These are phyloP conservation scores for Thripadectes ignobilis DNA, from an alignment of 2,797 vertebrate genomes.

Conservation along the genomic window DNA sequence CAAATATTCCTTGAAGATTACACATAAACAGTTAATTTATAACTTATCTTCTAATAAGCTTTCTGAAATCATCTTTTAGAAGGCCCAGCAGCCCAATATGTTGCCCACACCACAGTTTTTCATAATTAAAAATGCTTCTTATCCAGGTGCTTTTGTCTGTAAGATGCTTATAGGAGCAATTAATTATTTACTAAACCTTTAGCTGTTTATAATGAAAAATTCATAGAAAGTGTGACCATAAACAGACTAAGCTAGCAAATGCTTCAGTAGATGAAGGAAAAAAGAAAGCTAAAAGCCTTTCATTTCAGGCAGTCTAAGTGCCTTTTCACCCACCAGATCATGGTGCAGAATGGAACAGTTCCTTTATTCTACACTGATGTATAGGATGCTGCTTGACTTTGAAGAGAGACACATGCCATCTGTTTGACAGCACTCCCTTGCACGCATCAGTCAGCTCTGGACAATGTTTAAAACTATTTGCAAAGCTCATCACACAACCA, in stretches of 20 bases:
- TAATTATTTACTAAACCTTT: constrained; percentile 61
- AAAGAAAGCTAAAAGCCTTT: not conserved
- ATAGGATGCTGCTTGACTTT: not conserved
- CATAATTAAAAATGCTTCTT: constrained; percentile 5
- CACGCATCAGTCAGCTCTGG: not conserved
- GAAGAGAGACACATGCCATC: not conserved
- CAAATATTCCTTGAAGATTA: not conserved
- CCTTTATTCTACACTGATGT: not conserved
- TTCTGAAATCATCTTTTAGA: not conserved
- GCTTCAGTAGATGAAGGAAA: not conserved
- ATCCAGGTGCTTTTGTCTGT: not conserved
- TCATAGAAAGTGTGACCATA: constrained; percentile 42
- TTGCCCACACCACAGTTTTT: not conserved
- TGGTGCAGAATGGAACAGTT: not conserved
- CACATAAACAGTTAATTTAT: not conserved
- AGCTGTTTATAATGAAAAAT: constrained; percentile 54
- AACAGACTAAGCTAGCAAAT: not conserved
- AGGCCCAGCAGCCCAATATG: not conserved
- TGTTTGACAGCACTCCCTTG: not conserved
- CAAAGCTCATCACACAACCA: not conserved
- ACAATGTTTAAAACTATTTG: not conserved
- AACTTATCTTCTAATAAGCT: not conserved
- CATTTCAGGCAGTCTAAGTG: not conserved
- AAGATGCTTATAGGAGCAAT: constrained; percentile 30
- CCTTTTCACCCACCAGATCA: not conserved